A percentile compares a stretch with the other conserved stretches of the same genome.
phyloP scores from a whole-genome alignment of 2,797 vertebrate genomes.

The Meriones psammophilus region DNA sequence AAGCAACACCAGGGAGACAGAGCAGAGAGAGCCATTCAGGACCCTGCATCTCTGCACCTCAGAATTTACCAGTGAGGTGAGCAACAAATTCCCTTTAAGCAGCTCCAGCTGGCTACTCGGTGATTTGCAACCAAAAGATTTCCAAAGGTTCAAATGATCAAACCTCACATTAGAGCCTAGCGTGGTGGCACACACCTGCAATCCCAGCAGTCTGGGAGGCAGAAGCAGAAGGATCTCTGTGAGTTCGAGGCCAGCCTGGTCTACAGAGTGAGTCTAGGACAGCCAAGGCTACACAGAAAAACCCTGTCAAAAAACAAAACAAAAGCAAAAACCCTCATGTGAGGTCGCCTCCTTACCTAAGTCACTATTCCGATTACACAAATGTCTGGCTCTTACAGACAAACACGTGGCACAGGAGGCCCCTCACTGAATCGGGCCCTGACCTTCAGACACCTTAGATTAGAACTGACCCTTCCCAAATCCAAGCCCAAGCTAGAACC shows the following conservation, averaged over 20 bases:
- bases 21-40: not conserved
- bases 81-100: too few species aligned
- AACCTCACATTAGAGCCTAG: not conserved
- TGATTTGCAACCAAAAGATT: not conserved
- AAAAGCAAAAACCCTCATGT: too few species aligned
- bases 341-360: not conserved
- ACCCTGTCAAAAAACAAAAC: too few species aligned
- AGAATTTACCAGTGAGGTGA: not conserved
- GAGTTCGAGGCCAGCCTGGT: too few species aligned
- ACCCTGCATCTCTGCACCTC: not conserved
- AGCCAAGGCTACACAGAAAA: too few species aligned
- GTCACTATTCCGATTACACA: too few species aligned
- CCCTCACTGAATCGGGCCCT: too few species aligned
- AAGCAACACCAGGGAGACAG: not conserved
- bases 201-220: too few species aligned
- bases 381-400: not conserved
- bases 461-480: not conserved
- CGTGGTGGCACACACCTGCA: too few species aligned
- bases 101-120: not conserved
- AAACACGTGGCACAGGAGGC: fast-evolving
- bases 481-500: too few species aligned
- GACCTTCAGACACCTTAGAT: not conserved
- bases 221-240: too few species aligned
- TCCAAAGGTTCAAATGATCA: not conserved
- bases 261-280: too few species aligned